Evolutionary conservation across 2,888 invertebrate genomes (phyloP), one percentile per base, ranked within the genome.

Genomic region (Crepidodera aurea): DNA sequence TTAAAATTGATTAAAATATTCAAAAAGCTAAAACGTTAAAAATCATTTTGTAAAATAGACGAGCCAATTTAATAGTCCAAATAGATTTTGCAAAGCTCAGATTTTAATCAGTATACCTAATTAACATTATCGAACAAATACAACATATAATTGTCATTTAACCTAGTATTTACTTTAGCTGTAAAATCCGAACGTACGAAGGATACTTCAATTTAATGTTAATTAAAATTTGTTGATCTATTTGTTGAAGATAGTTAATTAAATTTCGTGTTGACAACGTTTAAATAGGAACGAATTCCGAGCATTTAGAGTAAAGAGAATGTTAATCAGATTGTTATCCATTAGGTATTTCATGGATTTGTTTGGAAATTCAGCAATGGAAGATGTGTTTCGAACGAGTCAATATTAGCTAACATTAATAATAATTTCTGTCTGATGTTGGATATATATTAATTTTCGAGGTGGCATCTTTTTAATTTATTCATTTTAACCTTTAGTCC

Each of bases 141-240:
- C 67, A 63, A 69, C 66, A 66, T 59, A 65, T 69, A 65, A 69
- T 69, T 68, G 69, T 68, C 67, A 66, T 66, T 66, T 64, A 65
- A 65, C 66, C 61, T 66, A 65, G 59, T 69, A 65, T 69, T 69
- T 69, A 66, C 69, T 68, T 66, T 66, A 29, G 42, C 50, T 42
- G 60, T 22, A 64, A 63, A 59, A 60, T 59, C 61, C 64, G 63
- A 66, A 62, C 67, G 65, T 68, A 63, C 57, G 66, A 66, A 64
- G 64, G 63, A 67, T 67, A 66, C 64, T 69, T 64, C 68, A 66
- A 66, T 68, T 68, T 60, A 59, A 69, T 69, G 65, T 68, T 67
- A 63, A 69, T 69, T 67, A 67, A 64, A 69, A 69, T 67, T 64
- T 65, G 69, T 69, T 68, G 61, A 68, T 68, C 64, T 63, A 64